phyloP scores from a whole-genome alignment of 1,140 invertebrate species.

The Pseudomyrmex concolor region DNA sequence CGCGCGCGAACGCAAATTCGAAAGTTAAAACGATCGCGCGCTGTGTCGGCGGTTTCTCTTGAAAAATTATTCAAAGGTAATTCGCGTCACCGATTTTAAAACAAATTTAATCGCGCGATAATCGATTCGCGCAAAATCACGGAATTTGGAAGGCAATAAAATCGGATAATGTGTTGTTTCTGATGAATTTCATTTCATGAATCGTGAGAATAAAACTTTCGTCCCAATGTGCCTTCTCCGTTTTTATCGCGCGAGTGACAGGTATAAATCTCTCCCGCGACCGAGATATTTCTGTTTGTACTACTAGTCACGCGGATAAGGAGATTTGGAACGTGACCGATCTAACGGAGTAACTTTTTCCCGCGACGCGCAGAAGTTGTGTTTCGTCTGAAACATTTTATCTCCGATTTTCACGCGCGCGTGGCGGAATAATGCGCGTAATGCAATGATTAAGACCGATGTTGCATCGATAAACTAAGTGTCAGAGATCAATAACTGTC shows the following conservation, averaged over 20 bases:
- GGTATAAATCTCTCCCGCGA: slow-evolving; percentile 6
- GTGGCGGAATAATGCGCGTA: neutral
- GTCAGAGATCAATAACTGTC: slow-evolving; percentile 10
- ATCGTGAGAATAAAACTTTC: neutral
- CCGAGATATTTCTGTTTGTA: slow-evolving; percentile 31
- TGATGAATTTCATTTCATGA: no score
- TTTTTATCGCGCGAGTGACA: neutral
- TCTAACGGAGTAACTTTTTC: slow-evolving; percentile 7
- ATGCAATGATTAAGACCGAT: slow-evolving; percentile 17
- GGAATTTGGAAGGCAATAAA: neutral
- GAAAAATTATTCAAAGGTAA: slow-evolving; percentile 13
- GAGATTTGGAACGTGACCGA: slow-evolving; percentile 34
- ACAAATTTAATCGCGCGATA: slow-evolving; percentile 17
- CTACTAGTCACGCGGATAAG: slow-evolving; percentile 24
- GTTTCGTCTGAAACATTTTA: neutral
- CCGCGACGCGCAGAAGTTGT: slow-evolving; percentile 2
- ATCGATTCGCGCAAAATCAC: neutral
- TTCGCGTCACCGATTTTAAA: neutral
- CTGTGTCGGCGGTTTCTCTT: neutral
- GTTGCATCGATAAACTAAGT: slow-evolving; percentile 1
- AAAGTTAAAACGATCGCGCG: neutral
- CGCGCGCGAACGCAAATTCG: neutral
- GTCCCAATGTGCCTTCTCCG: neutral
- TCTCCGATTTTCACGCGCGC: no score
- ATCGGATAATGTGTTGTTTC: neutral